phyloP scores from a whole-genome alignment of 2,113 vertebrate species.

The Neotoma lepida region DNA sequence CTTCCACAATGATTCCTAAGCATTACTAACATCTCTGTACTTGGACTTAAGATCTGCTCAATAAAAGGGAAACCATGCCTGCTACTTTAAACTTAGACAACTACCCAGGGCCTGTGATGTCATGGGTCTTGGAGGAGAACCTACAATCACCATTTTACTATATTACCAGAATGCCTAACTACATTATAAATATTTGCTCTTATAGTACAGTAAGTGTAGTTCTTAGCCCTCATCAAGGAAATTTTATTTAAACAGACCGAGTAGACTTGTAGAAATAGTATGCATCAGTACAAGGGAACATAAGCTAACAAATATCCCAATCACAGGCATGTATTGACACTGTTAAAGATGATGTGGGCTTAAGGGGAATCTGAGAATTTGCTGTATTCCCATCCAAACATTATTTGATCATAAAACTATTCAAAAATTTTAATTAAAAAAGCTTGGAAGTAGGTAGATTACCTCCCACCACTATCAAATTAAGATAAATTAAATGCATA shows the following conservation, averaged over 20 bases:
- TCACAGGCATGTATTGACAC: no score
- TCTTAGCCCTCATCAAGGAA: neutral
- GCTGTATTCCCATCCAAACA: neutral
- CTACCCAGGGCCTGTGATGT: neutral
- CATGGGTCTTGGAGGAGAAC: neutral
- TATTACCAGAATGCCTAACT: neutral
- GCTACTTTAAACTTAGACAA: neutral
- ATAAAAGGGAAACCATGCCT: neutral
- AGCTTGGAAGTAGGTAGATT: neutral
- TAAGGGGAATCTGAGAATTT: neutral
- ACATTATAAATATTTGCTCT: neutral
- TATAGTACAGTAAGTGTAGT: neutral
- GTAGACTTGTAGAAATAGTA: neutral
- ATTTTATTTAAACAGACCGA: neutral
- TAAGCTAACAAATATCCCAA: neutral
- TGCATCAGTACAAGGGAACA: neutral
- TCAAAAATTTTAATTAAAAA: neutral
- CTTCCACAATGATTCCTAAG: neutral
- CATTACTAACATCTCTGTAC: no score
- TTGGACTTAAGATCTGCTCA: neutral
- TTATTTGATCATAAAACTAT: neutral
- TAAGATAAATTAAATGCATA: neutral
- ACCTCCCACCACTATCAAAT: neutral
- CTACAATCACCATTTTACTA: no score
- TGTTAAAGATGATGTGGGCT: rapidly evolving